Evolutionary conservation across 2,113 vertebrate species (phyloP).

Genomic region (Halichoeres trimaculatus): DNA sequence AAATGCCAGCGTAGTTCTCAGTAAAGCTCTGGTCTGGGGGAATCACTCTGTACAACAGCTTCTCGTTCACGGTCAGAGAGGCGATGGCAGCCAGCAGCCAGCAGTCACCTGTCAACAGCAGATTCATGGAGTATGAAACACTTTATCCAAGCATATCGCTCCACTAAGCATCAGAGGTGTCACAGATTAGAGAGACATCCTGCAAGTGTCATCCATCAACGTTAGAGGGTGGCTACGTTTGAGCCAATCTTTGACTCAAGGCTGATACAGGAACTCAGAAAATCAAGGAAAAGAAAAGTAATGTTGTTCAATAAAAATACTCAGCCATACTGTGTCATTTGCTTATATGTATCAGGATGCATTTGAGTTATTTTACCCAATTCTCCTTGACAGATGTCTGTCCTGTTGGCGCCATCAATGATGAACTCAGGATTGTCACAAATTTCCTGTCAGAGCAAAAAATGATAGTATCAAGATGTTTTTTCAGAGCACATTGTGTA

Average conservation of each 20-base stretch:
- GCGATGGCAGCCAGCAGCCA: constrained; percentile 98
- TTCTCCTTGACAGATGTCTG: constrained; percentile 98
- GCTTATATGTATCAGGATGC: background rate
- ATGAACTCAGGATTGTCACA: constrained; percentile 96
- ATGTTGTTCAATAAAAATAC: background rate
- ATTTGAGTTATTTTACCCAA: constrained; percentile 83
- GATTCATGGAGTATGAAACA: constrained; percentile 30
- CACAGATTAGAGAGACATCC: constrained; percentile 1
- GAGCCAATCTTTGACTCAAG: background rate
- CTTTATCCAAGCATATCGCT: constrained; percentile 2
- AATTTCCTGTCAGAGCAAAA: constrained; percentile 87
- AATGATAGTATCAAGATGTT: constrained; percentile 3
- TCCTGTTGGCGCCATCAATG: constrained; percentile 93
- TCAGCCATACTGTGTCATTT: too few relatives aligned
- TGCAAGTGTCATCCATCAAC: background rate
- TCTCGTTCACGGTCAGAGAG: constrained; percentile 94
- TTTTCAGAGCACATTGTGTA: constrained; percentile 1
- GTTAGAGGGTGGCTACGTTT: background rate
- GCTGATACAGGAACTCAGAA: too few relatives aligned
- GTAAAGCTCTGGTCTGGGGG: constrained; percentile 93
- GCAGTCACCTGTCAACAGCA: constrained; percentile 89
- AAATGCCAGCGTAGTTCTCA: constrained; percentile 97
- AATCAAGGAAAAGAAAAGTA: background rate
- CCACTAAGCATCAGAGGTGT: background rate
- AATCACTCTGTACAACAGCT: constrained; percentile 93